Conservation (phyloP, 2,113 vertebrate species). For the Tiliqua scincoides region DNA sequence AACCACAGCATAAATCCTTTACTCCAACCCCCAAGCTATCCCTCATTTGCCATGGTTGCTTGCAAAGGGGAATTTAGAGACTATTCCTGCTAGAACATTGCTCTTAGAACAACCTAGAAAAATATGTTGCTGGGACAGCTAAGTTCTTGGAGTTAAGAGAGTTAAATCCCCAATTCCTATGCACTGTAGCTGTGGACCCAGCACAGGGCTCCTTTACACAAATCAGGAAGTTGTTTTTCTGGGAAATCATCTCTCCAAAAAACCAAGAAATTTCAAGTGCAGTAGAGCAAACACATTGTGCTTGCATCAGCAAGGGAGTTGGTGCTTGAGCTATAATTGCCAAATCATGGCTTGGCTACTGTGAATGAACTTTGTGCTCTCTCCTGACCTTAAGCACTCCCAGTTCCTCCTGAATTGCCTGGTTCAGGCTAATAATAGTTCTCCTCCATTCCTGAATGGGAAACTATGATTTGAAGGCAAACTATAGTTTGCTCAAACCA, state of each 20-base stretch:
- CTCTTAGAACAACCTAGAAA: not conserved
- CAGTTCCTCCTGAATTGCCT: not conserved
- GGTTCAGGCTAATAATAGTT: not conserved
- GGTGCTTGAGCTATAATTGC: not conserved
- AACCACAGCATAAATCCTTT: not conserved
- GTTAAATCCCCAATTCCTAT: not conserved
- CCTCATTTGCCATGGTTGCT: not conserved
- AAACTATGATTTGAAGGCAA: not conserved
- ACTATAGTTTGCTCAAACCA: not conserved
- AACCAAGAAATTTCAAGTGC: not conserved
- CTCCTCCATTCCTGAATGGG: not conserved
- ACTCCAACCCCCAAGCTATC: not conserved
- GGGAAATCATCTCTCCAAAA: too few species aligned
- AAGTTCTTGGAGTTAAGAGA: not conserved
- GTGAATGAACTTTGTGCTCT: not conserved
- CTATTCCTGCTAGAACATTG: not conserved
- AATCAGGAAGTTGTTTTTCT: not conserved
- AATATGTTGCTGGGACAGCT: too few species aligned
- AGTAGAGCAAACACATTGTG: not conserved
- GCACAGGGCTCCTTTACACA: not conserved
- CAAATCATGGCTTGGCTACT: not conserved
- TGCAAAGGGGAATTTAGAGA: not conserved
- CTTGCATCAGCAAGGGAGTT: not conserved
- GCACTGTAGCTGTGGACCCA: not conserved
- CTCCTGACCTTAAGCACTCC: not conserved